Conservation (phyloP, 2,113 vertebrate genomes). For the Tragelaphus scriptus region DNA sequence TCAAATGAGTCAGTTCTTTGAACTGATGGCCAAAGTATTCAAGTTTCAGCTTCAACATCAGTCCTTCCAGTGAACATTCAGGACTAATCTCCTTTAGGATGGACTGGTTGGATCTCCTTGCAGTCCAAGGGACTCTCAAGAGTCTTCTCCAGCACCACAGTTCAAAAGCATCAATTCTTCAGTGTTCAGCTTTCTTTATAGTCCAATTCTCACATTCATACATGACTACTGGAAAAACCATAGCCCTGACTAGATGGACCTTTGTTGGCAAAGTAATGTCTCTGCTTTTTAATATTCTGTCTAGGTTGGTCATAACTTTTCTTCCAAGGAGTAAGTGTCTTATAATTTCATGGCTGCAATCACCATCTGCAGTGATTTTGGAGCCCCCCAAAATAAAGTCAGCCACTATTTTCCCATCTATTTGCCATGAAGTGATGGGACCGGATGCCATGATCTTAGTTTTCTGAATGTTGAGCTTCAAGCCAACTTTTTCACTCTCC, state of each 20-base stretch:
- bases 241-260: background rate
- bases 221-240: background rate
- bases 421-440: background rate
- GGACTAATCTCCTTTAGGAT: background rate
- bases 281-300: background rate
- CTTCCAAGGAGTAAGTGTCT: background rate
- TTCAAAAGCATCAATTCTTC: background rate
- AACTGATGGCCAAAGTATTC: background rate
- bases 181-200: background rate
- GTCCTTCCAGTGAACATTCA: background rate
- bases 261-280: background rate
- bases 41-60: background rate
- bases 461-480: background rate
- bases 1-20: background rate
- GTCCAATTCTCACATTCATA: background rate
- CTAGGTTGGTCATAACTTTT: background rate
- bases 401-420: background rate
- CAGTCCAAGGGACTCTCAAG: background rate
- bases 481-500: background rate
- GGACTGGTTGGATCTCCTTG: background rate
- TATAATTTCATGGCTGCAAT: background rate
- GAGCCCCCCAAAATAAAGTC: fast-evolving
- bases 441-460: background rate
- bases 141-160: background rate
- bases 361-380: background rate